Evolutionary conservation across 2,888 invertebrate genomes (phyloP), one percentile per base, ranked within the genome.

Genomic region (Morpho deidamia): DNA sequence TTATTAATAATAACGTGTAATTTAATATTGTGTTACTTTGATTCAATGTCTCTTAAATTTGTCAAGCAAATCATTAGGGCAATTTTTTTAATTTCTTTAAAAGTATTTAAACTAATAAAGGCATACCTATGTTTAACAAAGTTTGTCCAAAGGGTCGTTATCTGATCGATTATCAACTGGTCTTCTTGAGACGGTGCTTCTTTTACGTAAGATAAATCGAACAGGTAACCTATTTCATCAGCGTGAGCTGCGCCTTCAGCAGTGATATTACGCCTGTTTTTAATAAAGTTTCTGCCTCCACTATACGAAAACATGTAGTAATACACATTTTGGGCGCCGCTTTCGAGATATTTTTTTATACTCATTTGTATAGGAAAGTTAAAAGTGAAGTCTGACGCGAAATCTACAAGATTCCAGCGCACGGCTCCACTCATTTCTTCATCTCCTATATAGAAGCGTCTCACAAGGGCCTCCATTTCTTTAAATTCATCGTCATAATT

Each of bases 131-230:
- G 65, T 63, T 79, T 81, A 0, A 76, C 72, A 53, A 83, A 81
- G 47, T 82, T 77, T 1, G 71, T 65, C 75, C 79, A 84, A 71
- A 83, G 63, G 0, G 69, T 68, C 2, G 81, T 82, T 61, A 83
- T 72, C 32, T 68, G 65, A 49, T 81, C 71, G 37, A 80, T 68
- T 0, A 68, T 56, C 2, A 72, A 48, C 39, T 73, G 69, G 43
- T 74, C 74, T 32, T 61, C 62, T n/a, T 64, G 60, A 7, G 59
- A 60, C 0, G 66, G 60, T 0, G 58, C 52, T 44, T 41, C 39
- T 3, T 64, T 49, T 9, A 65, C 50, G 7, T 53, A 52, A 7
- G 53, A 42, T 35, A 67, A 46, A 10, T 76, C 67, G 48, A 81
- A 84, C 11, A 83, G 60, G 56, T 78, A 83, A 37, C 67, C 63